Conservation (phyloP, 2,113 vertebrate genomes). For the Cyprinodon tularosa region DNA sequence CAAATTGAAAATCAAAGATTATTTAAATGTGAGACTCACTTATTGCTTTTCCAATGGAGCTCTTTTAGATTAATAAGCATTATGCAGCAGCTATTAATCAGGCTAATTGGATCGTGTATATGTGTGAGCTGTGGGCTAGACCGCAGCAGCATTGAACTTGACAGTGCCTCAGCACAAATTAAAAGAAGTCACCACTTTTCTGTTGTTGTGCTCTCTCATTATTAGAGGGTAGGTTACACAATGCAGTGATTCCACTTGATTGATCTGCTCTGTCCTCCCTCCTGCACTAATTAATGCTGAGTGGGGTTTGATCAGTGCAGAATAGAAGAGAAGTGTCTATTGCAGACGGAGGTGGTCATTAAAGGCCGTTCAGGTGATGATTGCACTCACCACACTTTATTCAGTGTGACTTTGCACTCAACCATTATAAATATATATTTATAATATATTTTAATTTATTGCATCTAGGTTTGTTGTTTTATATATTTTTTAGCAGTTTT, state of each 20-base stretch:
- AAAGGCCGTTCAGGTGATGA: neutral
- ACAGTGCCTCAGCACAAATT: neutral
- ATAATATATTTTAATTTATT: neutral
- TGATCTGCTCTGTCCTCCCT: slow-evolving; percentile 24
- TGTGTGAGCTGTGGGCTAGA: slow-evolving; percentile 9
- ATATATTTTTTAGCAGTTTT: neutral
- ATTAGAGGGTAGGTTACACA: neutral
- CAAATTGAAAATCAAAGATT: neutral
- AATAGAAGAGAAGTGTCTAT: slow-evolving; percentile 25
- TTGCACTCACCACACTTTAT: neutral
- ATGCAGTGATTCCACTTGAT: slow-evolving; percentile 13
- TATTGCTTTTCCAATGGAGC: slow-evolving; percentile 10
- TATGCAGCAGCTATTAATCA: slow-evolving; percentile 12
- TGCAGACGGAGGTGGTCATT: slow-evolving; percentile 16
- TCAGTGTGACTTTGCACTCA: neutral
- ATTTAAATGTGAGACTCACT: neutral
- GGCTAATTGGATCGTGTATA: neutral
- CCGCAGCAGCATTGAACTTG: slow-evolving; percentile 1
- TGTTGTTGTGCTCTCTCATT: slow-evolving; percentile 7
- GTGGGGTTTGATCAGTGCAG: slow-evolving; percentile 39
- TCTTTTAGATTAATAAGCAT: slow-evolving; percentile 28
- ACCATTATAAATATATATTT: too few relatives aligned
- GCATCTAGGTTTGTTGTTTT: neutral
- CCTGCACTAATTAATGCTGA: slow-evolving; percentile 36
- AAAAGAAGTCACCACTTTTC: neutral